A percentile compares a stretch with the other conserved stretches of the same genome.
Conservation (phyloP, 2,797 vertebrate genomes). For the Arrhamphus sclerolepis region DNA sequence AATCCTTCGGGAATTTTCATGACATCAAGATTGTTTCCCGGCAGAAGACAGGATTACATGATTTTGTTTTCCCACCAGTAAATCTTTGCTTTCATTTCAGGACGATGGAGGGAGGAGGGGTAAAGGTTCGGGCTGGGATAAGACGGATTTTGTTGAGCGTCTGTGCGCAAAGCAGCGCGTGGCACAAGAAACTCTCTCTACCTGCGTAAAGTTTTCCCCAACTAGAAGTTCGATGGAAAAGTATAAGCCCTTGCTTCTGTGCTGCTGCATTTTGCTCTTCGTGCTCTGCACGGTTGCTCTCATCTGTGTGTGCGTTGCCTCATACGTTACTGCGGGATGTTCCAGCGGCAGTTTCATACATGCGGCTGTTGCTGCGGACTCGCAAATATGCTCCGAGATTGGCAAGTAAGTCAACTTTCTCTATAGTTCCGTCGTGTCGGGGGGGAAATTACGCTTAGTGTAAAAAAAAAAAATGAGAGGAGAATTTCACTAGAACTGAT, state of each 20-base stretch:
- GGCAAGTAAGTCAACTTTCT: conserved; percentile 67
- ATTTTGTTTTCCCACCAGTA: not conserved
- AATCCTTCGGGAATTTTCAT: not conserved
- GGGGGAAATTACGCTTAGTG: not conserved
- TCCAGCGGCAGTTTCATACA: conserved; percentile 49
- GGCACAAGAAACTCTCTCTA: conserved; percentile 4
- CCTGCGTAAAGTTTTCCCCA: not conserved
- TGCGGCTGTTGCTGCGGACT: conserved; percentile 79
- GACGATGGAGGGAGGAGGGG: conserved; percentile 20
- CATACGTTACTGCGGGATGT: conserved; percentile 28
- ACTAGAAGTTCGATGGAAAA: conserved; percentile 54
- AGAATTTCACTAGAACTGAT: not conserved
- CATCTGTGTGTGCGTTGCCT: conserved; percentile 48
- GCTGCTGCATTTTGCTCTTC: conserved; percentile 39
- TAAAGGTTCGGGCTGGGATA: conserved; percentile 3
- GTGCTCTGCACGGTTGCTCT: conserved; percentile 31
- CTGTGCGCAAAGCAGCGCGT: conserved; percentile 5
- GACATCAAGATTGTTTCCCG: conserved; percentile 1
- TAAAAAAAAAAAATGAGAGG: no score
- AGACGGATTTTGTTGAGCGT: not conserved
- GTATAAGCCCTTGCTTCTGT: conserved; percentile 39
- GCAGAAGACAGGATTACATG: not conserved
- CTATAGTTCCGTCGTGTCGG: not conserved
- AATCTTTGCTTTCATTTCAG: conserved; percentile 11
- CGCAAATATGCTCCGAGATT: conserved; percentile 68